These are phyloP conservation scores for Struthidea cinerea DNA, from an alignment of 2,113 vertebrate genomes.

Conservation along the genomic window DNA sequence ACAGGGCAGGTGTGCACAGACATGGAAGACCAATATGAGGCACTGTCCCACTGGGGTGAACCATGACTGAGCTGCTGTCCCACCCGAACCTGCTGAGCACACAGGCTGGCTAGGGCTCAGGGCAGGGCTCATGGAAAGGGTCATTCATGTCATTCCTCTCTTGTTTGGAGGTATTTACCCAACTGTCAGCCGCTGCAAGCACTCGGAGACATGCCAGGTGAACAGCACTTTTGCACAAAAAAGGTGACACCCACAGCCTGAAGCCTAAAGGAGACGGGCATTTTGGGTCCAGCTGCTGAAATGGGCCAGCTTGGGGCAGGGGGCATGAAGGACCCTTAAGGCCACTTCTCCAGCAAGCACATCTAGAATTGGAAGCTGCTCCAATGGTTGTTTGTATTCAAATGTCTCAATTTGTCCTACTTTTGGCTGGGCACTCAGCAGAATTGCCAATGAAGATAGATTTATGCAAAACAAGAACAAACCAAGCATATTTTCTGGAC, in stretches of 20 bases:
- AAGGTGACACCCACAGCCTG: background rate
- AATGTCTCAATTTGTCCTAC: background rate
- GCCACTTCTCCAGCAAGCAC: background rate
- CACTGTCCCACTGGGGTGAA: fast-evolving
- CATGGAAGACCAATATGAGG: background rate
- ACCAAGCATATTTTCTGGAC: background rate
- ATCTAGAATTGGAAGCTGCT: background rate
- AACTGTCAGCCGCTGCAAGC: background rate
- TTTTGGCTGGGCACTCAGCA: background rate
- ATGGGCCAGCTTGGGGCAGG: background rate
- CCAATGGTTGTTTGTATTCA: background rate
- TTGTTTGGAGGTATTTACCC: background rate
- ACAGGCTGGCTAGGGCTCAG: background rate
- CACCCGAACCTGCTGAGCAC: background rate
- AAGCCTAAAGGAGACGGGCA: fast-evolving
- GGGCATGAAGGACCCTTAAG: background rate
- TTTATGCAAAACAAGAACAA: background rate
- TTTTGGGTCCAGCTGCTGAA: background rate
- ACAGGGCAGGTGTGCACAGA: fast-evolving
- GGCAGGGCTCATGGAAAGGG: background rate
- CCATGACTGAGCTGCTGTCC: background rate
- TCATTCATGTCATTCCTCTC: background rate
- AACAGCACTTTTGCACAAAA: background rate
- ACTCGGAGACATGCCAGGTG: background rate
- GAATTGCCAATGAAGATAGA: background rate